Conservation (phyloP, 2,888 invertebrate genomes). For the Nemapogon koenigi region DNA sequence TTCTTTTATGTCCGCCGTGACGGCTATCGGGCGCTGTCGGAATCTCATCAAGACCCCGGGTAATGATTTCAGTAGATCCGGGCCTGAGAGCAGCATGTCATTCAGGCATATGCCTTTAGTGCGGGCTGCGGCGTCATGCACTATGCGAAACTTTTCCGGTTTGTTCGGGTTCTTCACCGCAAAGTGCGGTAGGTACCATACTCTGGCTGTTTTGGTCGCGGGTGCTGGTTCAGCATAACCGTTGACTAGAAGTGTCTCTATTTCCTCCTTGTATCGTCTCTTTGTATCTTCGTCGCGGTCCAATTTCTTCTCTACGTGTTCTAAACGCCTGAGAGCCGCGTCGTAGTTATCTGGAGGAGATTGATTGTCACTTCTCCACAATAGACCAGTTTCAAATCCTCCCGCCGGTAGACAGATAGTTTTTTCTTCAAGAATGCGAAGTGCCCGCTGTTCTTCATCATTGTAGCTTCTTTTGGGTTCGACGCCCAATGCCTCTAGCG, state of each 20-base stretch:
- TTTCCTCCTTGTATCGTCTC: conserved; percentile 10
- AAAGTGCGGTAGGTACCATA: conserved; percentile 18
- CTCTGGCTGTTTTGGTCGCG: conserved; percentile 1
- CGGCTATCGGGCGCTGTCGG: conserved; percentile 18
- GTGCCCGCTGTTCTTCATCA: neutral
- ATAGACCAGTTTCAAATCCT: conserved; percentile 1
- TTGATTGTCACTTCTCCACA: neutral
- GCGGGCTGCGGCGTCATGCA: conserved; percentile 23
- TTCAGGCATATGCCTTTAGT: conserved; percentile 19
- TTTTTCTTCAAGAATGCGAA: neutral
- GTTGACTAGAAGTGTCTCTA: conserved; percentile 9
- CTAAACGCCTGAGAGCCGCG: conserved; percentile 3
- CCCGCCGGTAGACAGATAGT: neutral
- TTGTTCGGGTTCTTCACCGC: conserved; percentile 19
- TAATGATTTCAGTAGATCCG: conserved; percentile 21
- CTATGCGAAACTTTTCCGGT: conserved; percentile 21
- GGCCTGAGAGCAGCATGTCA: conserved; percentile 20
- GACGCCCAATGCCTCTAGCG: neutral
- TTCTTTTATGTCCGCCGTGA: conserved; percentile 23
- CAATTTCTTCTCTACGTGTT: conserved; percentile 12
- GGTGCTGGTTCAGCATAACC: conserved; percentile 15
- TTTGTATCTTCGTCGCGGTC: conserved; percentile 6
- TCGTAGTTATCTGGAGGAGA: conserved; percentile 1
- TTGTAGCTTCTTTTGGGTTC: neutral
- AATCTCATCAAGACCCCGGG: conserved; percentile 22